A percentile compares a stretch with the other conserved stretches of the same genome.
Evolutionary conservation across 2,797 vertebrate species (phyloP).

Genomic region (Mormyrops boulengeri): DNA sequence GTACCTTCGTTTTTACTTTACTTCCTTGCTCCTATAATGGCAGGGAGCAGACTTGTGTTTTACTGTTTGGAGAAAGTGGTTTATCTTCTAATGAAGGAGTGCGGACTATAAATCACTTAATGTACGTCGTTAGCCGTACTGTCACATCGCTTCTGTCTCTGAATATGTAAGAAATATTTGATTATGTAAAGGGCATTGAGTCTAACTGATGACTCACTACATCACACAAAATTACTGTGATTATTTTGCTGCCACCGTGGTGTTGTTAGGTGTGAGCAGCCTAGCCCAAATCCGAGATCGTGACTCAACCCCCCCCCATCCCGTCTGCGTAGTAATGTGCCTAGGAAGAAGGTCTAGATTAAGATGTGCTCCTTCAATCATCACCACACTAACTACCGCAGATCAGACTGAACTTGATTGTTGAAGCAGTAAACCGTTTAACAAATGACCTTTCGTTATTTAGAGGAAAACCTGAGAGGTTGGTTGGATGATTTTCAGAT

Average conservation of each 20-base stretch:
- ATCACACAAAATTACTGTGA: neutral
- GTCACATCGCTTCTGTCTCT: neutral
- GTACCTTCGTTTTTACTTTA: neutral
- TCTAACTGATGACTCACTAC: neutral
- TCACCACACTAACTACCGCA: neutral
- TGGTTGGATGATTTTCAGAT: neutral
- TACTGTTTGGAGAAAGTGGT: neutral
- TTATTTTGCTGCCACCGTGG: neutral
- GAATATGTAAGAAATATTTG: neutral
- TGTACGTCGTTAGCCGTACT: neutral
- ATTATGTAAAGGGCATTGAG: neutral
- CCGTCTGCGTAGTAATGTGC: neutral
- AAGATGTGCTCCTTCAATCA: neutral
- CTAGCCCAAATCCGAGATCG: neutral
- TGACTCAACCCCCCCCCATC: neutral
- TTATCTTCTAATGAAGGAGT: neutral
- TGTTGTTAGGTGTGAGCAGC: neutral
- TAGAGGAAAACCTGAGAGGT: neutral
- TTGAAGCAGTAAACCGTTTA: neutral
- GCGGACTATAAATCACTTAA: neutral
- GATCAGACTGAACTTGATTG: neutral
- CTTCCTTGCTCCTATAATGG: neutral
- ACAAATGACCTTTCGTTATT: neutral
- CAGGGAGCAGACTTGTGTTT: neutral
- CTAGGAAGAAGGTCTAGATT: neutral